Evolutionary conservation across 2,888 invertebrate species (phyloP).

Genomic region (Melanchra persicariae): DNA sequence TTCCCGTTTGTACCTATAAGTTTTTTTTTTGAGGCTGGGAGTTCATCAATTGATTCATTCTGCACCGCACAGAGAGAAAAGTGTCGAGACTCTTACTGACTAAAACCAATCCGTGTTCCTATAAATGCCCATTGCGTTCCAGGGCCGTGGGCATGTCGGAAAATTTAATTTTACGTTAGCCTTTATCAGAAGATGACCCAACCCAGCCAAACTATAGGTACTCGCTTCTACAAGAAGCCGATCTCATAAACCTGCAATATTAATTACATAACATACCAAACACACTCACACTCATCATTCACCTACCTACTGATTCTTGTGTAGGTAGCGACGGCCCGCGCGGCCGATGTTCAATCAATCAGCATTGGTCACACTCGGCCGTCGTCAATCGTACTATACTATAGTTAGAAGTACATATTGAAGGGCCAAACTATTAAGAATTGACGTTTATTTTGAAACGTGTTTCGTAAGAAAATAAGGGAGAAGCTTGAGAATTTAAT

Average conservation of each 20-base stretch:
- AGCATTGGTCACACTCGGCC: conserved; percentile 78
- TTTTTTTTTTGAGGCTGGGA: no score
- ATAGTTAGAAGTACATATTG: conserved; percentile 5
- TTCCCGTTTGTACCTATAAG: background rate
- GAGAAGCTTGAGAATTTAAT: background rate
- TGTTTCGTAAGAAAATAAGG: conserved; percentile 12
- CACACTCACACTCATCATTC: background rate
- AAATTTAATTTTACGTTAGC: no score
- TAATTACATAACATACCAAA: conserved; percentile 28
- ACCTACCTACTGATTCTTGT: conserved; percentile 2
- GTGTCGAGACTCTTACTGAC: no score
- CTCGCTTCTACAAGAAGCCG: background rate
- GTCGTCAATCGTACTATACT: conserved; percentile 16
- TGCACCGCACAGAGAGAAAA: no score
- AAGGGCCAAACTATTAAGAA: conserved; percentile 35
- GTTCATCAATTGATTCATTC: no score
- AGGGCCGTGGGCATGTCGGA: no score
- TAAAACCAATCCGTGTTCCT: no score
- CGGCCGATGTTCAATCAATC: conserved; percentile 75
- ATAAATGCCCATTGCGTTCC: no score
- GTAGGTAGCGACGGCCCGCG: conserved; percentile 24
- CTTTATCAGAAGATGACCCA: background rate
- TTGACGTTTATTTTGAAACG: conserved; percentile 30
- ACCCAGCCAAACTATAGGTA: background rate
- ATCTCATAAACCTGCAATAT: conserved; percentile 17